Base-by-base conservation (phyloP, 2,797 vertebrate species). In the Gallinago nigripennis region DNA sequence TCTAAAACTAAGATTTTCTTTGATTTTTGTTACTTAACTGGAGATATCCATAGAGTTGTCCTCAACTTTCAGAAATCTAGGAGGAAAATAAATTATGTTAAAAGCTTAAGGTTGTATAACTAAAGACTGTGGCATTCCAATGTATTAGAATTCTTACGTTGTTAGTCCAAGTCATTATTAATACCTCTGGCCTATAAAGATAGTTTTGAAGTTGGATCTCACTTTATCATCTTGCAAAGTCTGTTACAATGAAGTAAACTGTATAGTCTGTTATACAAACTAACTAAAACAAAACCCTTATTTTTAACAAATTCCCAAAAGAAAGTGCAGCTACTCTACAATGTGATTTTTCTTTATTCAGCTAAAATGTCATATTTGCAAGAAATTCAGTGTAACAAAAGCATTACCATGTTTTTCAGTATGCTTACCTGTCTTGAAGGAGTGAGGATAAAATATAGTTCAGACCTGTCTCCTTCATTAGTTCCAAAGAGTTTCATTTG, bases 401-500 rank as follows among this genome's bases (percentile, higher is more conserved):
- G 11, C 23, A 14, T 65, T 91, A 37, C 17, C 31, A 28, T 46
- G 15, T n/a, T 91, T 86, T 85, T 56, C 30, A 56, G 2, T 72
- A 35, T 51, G 21, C 33, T 96, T 72, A 86, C 66, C 66, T 92
- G 48, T 72, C 63, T 72, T 76, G 45, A 78, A 96, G 31, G 6
- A 87, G 3, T 61, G 13, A 41, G 78, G 91, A 70, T 57, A 80
- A 92, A 72, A 65, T 58, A 53, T 9, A 76, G 18, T 50, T 91
- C 48, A 82, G 54, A 61, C 20, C 60, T 21, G n/a, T 50, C 9
- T 80, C n/a, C 48, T 16, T 69, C 50, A n/a, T 80, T 87, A 66
- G 72, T 95, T 96, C 72, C 72, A 50, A 68, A 66, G 68, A 66
- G 16, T 86, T 86, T 90, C 25, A 85, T 97, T 95, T 94, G 54